These are phyloP conservation scores for Kryptolebias ocellatus DNA, from an alignment of 2,797 vertebrate species.

Conservation along the genomic window DNA sequence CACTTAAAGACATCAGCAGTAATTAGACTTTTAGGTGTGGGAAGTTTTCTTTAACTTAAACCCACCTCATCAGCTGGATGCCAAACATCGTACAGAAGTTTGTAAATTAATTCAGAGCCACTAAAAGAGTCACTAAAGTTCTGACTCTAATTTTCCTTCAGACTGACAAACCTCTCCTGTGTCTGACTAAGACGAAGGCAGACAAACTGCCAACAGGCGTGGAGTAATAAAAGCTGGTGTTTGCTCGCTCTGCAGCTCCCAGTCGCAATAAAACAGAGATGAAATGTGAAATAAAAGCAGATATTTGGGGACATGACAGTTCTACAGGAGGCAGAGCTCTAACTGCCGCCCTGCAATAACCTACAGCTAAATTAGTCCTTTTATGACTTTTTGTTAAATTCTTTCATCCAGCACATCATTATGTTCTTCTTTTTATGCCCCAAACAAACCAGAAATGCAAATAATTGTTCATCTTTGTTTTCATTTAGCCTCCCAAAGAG, in stretches of 20 bases:
- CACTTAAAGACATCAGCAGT: background rate
- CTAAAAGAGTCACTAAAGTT: background rate
- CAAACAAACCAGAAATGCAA: background rate
- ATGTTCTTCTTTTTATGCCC: background rate
- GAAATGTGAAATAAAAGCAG: background rate
- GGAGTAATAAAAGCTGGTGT: conserved; percentile 5
- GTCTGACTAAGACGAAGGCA: conserved; percentile 7
- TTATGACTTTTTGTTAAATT: no score
- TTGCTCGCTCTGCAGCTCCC: background rate
- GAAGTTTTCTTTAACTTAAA: background rate
- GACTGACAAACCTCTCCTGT: background rate
- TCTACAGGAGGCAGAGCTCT: background rate
- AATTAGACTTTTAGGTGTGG: conserved; percentile 1
- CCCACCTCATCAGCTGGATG: background rate
- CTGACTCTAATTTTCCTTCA: background rate
- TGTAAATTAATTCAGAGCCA: background rate
- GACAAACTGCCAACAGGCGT: background rate
- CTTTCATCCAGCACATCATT: background rate
- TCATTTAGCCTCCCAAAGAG: background rate
- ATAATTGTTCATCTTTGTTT: background rate
- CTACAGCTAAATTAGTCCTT: background rate
- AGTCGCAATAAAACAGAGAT: background rate
- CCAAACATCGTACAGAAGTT: background rate
- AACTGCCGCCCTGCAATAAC: background rate
- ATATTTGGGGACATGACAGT: background rate